Evolutionary conservation across 2,888 invertebrate species (phyloP), one percentile per base, ranked within the genome.

Genomic region (Selenia dentaria): DNA sequence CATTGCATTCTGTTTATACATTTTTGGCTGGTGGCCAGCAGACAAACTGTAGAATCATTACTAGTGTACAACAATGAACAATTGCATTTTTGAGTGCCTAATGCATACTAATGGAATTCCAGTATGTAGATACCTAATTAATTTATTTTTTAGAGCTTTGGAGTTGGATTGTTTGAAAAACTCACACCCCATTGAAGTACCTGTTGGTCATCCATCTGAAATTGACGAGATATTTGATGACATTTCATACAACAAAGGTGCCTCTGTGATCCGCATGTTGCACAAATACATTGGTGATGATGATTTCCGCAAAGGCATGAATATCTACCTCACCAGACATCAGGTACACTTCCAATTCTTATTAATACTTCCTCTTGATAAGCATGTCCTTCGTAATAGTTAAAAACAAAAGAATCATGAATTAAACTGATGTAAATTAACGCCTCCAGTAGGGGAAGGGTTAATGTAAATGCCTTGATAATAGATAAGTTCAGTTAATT

Each of bases 181-280:
- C 77, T 98, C 97, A 26, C 99, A 99, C 89, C 98, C 99, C 0
- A 98, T 99, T 64, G 98, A 99, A 91, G 97, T 97, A 37, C 96
- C 97, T 8, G 98, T 98, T 0, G 96, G 96, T 0, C 96, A 98
- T 86, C 99, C 99, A 0, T 94, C 95, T 5, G 98, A 99, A 84
- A 96, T 99, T 46, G 98, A 98, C 83, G 98, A 99, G 83, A 99
- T 99, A 61, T 99, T 99, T 89, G 99, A 99, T 89, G 96, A 96
- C 64, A 99, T 99, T 66, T 98, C 98, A 22, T 99, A 99, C 84
- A 95, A 96, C 72, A 99, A 99, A 80, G 98, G 98, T 2, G 98
- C 98, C 1, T 97, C 97, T 36, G 95, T 98, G 4, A 97, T 98
- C 54, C 92, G 99, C 55, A 99, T 99, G 98, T 86, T 99, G 54